Percentiles rank a stretch among this genome's conserved stretches.
Evolutionary conservation across 2,888 invertebrate genomes (phyloP).

Genomic region (Sinhomidia bicolor): DNA sequence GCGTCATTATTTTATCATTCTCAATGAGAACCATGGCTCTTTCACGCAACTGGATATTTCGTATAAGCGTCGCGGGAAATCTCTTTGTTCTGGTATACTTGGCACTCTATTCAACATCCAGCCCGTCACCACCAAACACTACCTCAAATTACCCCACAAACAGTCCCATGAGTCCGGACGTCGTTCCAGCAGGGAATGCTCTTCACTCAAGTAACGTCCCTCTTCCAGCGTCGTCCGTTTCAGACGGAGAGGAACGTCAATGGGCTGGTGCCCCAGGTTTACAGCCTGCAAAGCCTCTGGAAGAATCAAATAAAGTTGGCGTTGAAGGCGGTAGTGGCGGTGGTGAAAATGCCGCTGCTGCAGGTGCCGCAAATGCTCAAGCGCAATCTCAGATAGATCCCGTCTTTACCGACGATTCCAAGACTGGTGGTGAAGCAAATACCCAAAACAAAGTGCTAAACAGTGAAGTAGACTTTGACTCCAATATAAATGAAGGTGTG

Average conservation of each 20-base stretch:
- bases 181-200: slow-evolving; percentile 3
- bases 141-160: slow-evolving; percentile 63
- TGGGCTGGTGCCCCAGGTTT: not conserved
- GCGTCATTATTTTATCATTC: not conserved
- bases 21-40: slow-evolving; percentile 71
- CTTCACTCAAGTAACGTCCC: slow-evolving; percentile 34
- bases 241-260: slow-evolving; percentile 23
- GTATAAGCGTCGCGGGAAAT: slow-evolving; percentile 78
- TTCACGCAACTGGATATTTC: slow-evolving; percentile 79
- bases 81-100: slow-evolving; percentile 78
- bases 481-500: slow-evolving; percentile 55
- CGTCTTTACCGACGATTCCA: slow-evolving; percentile 35
- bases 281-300: slow-evolving; percentile 33
- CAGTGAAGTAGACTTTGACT: slow-evolving; percentile 65
- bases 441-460: slow-evolving; percentile 26
- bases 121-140: slow-evolving; percentile 64
- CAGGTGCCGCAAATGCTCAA: not conserved
- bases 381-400: slow-evolving; percentile 46
- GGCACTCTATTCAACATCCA: slow-evolving; percentile 78
- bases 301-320: slow-evolving; percentile 46
- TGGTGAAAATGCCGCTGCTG: not conserved
- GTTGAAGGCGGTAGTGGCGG: slow-evolving; percentile 23
- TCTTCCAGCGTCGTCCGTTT: slow-evolving; percentile 47
- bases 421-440: slow-evolving; percentile 28
- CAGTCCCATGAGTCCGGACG: slow-evolving; percentile 40